phyloP scores from a whole-genome alignment of 1,140 invertebrate species.

The Drosophila leontia region DNA sequence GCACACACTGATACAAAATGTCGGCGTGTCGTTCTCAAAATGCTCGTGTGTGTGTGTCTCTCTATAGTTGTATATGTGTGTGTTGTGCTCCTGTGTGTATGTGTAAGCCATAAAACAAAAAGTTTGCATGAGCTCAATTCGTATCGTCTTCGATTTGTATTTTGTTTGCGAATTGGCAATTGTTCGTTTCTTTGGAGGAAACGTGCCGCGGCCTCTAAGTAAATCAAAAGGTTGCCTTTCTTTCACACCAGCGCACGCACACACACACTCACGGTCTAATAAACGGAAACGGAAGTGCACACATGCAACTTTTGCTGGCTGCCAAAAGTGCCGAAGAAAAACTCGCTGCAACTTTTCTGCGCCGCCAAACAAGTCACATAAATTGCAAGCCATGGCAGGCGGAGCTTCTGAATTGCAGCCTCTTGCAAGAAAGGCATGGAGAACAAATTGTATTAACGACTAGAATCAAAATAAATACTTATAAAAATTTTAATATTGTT shows the following conservation, averaged over 20 bases:
- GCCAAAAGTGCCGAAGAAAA: constrained; percentile 30
- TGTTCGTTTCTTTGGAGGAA: constrained; percentile 65
- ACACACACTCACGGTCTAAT: constrained; percentile 56
- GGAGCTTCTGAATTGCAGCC: constrained; percentile 48
- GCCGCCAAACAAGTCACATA: constrained; percentile 58
- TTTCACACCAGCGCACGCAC: constrained; percentile 2
- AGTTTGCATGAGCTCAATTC: constrained; percentile 63
- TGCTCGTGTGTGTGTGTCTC: constrained; percentile 24
- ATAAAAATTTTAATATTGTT: not conserved
- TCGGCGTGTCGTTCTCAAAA: constrained; percentile 50
- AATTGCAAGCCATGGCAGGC: constrained; percentile 52
- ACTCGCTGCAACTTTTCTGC: constrained; percentile 42
- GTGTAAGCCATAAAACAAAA: constrained; percentile 58
- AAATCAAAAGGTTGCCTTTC: constrained; percentile 70
- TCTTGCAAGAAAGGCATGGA: not conserved
- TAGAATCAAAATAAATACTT: constrained; percentile 2
- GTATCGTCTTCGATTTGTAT: constrained; percentile 56
- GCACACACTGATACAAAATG: constrained; percentile 82
- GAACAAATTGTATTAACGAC: constrained; percentile 20
- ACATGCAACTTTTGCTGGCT: constrained; percentile 70
- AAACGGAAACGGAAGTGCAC: constrained; percentile 78
- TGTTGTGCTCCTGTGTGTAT: constrained; percentile 14
- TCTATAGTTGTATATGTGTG: constrained; percentile 1
- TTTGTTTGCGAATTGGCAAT: constrained; percentile 74
- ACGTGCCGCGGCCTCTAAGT: constrained; percentile 65